Evolutionary conservation across 2,888 invertebrate species (phyloP), one percentile per base, ranked within the genome.

Genomic region (Fragum sueziense): DNA sequence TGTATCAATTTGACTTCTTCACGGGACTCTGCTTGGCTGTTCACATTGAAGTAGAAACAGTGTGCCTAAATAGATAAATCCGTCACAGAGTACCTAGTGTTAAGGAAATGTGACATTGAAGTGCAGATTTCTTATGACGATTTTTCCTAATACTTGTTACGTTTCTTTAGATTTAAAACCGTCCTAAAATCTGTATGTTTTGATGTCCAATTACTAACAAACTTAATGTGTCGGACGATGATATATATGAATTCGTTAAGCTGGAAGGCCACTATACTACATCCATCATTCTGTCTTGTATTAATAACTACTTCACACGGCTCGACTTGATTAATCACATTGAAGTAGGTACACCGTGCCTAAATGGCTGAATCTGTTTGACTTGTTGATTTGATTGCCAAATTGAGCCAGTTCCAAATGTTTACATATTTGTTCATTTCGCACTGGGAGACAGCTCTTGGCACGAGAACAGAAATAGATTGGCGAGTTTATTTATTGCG

Each of bases 291-390:
- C 17, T 2, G 47, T 47, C 54, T 52, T 34, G 70, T 70, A 70
- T 70, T 34, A 70, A 70, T 70, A 70, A 54, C 57, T 70, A 31
- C 70, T 57, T 33, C 29, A 54, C 34, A 17, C 54, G 27, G 31
- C 34, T 47, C 31, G 34, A 47, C 34, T 70, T 57, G 70, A 70
- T 70, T 70, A 70, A 70, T 70, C 54, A 70, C 70, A 57, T 52
- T 57, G 57, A 34, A 33, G 54, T 33, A 29, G 54, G 52, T 57
- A 54, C 70, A 70, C 27, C 70, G 54, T 54, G 52, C 52, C 70
- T 70, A 70, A 70, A 70, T 70, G 54, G 70, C 54, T 54, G 54
- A 70, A 70, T 70, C 70, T 70, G 70, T 70, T 70, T 70, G 70
- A 70, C 29, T 70, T 70, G 70, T 70, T 34, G 70, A 70, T 70